These are phyloP conservation scores for Slavum lentiscoides DNA, from an alignment of 2,888 invertebrate species.

Conservation along the genomic window DNA sequence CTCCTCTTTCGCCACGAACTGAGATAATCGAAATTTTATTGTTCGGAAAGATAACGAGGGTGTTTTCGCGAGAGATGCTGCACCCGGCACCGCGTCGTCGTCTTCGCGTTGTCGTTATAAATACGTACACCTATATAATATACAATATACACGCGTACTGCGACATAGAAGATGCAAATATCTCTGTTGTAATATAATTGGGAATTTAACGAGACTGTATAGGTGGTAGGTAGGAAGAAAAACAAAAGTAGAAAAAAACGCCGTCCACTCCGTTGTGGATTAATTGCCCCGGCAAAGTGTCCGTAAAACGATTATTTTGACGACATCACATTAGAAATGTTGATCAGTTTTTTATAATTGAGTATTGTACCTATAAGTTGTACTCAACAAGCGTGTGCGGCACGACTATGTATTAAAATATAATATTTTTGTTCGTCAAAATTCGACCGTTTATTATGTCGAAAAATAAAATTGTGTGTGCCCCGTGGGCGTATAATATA, in stretches of 20 bases:
- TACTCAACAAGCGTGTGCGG: no score
- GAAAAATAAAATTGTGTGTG: no score
- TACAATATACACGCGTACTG: not conserved
- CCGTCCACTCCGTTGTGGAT: not conserved
- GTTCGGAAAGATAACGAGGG: slow-evolving; percentile 53
- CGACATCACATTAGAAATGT: no score
- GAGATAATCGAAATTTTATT: slow-evolving; percentile 54
- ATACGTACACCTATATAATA: not conserved
- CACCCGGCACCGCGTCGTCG: not conserved
- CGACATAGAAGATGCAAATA: not conserved
- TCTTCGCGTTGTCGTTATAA: not conserved
- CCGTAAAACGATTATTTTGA: no score
- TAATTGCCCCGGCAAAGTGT: not conserved
- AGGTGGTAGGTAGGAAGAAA: not conserved
- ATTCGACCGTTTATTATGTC: no score
- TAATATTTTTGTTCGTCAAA: no score
- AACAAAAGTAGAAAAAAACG: not conserved
- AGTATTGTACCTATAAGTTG: no score
- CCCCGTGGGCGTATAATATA: no score
- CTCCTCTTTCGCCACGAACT: slow-evolving; percentile 10
- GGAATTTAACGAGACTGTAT: not conserved
- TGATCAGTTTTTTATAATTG: no score
- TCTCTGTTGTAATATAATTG: slow-evolving; percentile 1
- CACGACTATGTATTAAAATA: no score
- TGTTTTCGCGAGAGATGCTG: slow-evolving; percentile 27